Evolutionary conservation across 1,140 invertebrate genomes (phyloP), one percentile per base, ranked within the genome.

Genomic region (Aphidius ervi): DNA sequence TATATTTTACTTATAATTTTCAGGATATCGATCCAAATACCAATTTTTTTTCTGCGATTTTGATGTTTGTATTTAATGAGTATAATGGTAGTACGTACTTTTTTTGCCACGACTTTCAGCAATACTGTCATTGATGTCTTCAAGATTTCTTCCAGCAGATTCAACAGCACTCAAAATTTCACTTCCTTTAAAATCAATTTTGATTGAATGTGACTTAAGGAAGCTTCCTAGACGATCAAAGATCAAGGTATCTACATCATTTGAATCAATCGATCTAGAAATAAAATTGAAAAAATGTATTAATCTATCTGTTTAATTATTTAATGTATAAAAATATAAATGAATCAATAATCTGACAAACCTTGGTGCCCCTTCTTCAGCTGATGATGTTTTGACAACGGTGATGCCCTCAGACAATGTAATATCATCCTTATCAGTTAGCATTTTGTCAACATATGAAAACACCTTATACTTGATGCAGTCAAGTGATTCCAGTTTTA

Each of bases 401-500:
- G 89, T 91, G 16, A 92, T 88, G 23, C 89, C 90, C 63, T 93
- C 89, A 58, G 88, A 87, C 10, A 93, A 72, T 1, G 86, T 85
- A 68, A 91, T 91, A 53, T 84, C 84, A 65, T 92, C 90, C 74
- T 88, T 91, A 65, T 88, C 85, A 2, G 84, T 84, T 23, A 92
- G 78, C 81, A 90, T 87, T 73, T 91, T 91, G 76, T 92, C 90
- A 39, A 92, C 87, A 74, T 87, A 91, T 1, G 88, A 86, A 79
- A 91, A 91, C 63, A 93, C 83, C 72, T 92, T 92, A 80, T 90
- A 89, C 74, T 92, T 92, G 62, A 92, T 83, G 72, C 90, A 93
- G 73, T 86, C 86, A 41, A 88, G 84, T 2, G 89, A 89, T 69
- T 92, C 89, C 75, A 91, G 92, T 64, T 86, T 83, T 54, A 91